These are phyloP conservation scores for Nasua narica DNA, from an alignment of 2,797 vertebrate species.

Conservation along the genomic window DNA sequence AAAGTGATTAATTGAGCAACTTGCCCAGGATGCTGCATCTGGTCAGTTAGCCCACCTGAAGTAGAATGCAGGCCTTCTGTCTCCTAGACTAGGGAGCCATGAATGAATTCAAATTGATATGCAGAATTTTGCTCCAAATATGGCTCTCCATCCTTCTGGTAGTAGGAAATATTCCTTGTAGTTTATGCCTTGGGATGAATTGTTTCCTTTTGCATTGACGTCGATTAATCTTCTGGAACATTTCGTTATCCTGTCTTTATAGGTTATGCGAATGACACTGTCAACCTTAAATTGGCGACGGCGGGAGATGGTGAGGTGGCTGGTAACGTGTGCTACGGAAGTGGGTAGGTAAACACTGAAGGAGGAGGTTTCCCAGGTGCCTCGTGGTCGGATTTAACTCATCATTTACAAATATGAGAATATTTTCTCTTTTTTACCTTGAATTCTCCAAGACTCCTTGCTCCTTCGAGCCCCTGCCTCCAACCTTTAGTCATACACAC, in stretches of 20 bases:
- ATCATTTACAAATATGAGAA: not conserved
- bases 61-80: not conserved
- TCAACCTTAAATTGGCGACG: conserved; percentile 98
- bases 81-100: not conserved
- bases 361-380: not conserved
- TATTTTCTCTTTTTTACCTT: not conserved
- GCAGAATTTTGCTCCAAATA: not conserved
- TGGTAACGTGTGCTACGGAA: conserved; percentile 99
- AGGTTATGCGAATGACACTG: conserved; percentile 99
- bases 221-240: not conserved
- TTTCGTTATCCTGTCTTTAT: conserved; percentile 44
- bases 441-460: not conserved
- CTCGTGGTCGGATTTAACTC: conserved; percentile 11
- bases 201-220: not conserved
- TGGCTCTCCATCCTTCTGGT: not conserved
- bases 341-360: conserved; percentile 89
- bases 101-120: not conserved
- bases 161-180: not conserved
- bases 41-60: not conserved
- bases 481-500: not conserved
- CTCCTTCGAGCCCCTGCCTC: not conserved
- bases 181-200: not conserved
- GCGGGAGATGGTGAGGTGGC: conserved; percentile 98
- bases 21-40: not conserved
- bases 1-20: not conserved